These are phyloP conservation scores for Pelvicachromis taeniatus DNA, from an alignment of 2,113 vertebrate genomes.

Conservation along the genomic window DNA sequence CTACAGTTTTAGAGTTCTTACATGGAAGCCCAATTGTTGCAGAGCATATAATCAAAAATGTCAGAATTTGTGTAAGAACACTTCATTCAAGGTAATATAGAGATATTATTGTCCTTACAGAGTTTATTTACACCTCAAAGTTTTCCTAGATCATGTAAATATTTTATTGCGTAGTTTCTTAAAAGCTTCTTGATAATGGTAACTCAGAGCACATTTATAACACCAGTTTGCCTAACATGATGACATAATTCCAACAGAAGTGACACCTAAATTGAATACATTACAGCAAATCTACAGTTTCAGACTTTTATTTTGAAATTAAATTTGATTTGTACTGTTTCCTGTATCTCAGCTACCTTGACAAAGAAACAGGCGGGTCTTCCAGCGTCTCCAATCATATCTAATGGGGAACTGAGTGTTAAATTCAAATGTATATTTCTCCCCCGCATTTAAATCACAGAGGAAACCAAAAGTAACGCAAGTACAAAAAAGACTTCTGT, in stretches of 20 bases:
- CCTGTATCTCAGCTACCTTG: neutral
- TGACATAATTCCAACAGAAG: neutral
- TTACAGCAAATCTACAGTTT: neutral
- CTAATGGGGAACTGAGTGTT: neutral
- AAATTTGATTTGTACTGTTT: neutral
- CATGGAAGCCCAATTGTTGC: neutral
- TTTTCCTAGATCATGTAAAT: fast-evolving
- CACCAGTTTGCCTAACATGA: neutral
- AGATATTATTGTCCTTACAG: fast-evolving
- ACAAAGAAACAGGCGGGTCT: neutral
- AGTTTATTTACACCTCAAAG: neutral
- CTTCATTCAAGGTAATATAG: neutral
- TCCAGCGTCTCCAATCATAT: neutral
- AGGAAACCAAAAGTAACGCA: neutral
- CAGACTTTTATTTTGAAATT: constrained; percentile 12
- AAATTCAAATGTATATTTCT: neutral
- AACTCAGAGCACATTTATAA: neutral
- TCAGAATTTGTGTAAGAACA: neutral
- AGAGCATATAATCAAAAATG: fast-evolving
- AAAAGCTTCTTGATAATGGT: too few relatives aligned
- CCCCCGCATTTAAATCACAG: neutral
- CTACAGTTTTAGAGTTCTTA: neutral
- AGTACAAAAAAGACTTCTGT: neutral
- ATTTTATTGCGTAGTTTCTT: neutral
- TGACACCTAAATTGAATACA: fast-evolving